phyloP scores from a whole-genome alignment of 2,888 invertebrate genomes.

The Bombylius major region DNA sequence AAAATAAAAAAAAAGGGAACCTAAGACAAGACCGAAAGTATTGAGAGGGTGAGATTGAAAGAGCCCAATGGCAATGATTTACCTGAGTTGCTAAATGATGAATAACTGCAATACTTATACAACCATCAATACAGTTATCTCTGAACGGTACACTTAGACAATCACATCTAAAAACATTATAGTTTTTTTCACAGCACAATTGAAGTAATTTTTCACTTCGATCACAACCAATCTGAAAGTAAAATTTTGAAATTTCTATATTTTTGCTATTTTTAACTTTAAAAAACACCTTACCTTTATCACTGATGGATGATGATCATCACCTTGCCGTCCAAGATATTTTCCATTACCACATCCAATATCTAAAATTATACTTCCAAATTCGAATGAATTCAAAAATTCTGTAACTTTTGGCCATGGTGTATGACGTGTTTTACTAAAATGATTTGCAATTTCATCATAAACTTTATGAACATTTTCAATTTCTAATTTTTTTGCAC shows the following conservation, averaged over 20 bases:
- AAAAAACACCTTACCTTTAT: neutral
- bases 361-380: conserved; percentile 68
- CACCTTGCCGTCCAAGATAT: conserved; percentile 51
- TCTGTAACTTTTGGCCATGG: conserved; percentile 85
- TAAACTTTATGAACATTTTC: conserved; percentile 79
- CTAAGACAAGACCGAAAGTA: too few species aligned
- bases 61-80: conserved; percentile 1
- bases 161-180: conserved; percentile 63
- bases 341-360: conserved; percentile 98
- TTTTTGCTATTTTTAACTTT: too few species aligned
- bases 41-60: neutral
- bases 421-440: conserved; percentile 85
- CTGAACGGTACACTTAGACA: conserved; percentile 61
- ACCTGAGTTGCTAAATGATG: conserved; percentile 83
- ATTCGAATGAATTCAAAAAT: conserved; percentile 56
- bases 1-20: too few species aligned
- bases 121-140: conserved; percentile 58
- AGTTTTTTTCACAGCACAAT: conserved; percentile 48
- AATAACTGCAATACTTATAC: conserved; percentile 90
- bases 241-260: too few species aligned
- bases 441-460: conserved; percentile 86
- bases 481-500: conserved; percentile 54
- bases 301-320: neutral
- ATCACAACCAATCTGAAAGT: conserved; percentile 64
- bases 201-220: conserved; percentile 53